phyloP scores from a whole-genome alignment of 2,888 invertebrate genomes.

The Acanthosoma haemorrhoidale region DNA sequence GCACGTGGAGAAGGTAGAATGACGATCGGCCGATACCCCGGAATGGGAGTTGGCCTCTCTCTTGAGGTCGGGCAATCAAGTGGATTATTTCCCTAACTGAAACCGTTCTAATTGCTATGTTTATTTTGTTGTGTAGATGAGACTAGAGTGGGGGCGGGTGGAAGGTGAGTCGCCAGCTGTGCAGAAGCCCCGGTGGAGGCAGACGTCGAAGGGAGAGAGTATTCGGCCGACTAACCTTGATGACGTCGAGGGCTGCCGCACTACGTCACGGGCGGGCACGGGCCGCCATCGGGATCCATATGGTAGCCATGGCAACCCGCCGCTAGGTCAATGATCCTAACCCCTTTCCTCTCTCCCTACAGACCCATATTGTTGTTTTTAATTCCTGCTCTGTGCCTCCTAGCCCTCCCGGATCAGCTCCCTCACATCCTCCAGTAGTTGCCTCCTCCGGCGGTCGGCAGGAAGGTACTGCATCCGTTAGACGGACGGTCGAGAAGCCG shows the following conservation, averaged over 20 bases:
- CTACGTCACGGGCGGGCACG: slow-evolving; percentile 18
- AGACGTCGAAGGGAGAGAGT: slow-evolving; percentile 15
- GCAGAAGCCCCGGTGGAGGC: background rate
- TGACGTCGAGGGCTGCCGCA: slow-evolving; percentile 22
- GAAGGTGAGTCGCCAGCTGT: background rate
- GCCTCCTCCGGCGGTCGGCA: too few relatives aligned
- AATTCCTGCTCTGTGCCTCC: background rate
- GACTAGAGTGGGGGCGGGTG: background rate
- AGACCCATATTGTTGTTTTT: slow-evolving; percentile 27
- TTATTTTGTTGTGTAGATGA: too few relatives aligned
- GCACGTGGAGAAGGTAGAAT: too few relatives aligned
- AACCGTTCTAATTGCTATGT: too few relatives aligned
- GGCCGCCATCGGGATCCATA: slow-evolving; percentile 19
- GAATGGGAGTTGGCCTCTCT: too few relatives aligned
- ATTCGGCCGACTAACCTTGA: slow-evolving; percentile 28
- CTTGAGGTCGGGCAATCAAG: too few relatives aligned
- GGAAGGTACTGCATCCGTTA: too few relatives aligned
- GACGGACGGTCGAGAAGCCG: too few relatives aligned
- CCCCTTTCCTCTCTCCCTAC: slow-evolving; percentile 18
- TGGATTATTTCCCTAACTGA: too few relatives aligned
- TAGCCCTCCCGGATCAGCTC: too few relatives aligned
- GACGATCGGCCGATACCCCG: too few relatives aligned
- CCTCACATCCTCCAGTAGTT: too few relatives aligned
- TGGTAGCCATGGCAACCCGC: slow-evolving; percentile 21
- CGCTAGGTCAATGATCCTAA: slow-evolving; percentile 29